Base-by-base conservation (phyloP, 2,888 invertebrate genomes). In the Eristalis pertinax region DNA sequence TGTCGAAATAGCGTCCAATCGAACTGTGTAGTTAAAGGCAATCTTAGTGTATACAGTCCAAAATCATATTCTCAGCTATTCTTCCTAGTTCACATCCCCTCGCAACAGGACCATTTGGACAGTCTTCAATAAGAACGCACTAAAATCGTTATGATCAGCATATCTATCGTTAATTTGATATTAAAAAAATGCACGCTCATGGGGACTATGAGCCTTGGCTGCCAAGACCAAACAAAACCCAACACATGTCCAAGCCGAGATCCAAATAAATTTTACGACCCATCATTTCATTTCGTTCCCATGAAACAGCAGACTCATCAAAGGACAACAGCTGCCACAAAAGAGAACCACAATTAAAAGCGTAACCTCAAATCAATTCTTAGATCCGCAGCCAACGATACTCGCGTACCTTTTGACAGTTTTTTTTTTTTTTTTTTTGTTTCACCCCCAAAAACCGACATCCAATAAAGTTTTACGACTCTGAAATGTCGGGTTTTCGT, bases 401-500 rank as follows among this genome's bases (percentile, higher is more conserved):
- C n/a, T 24, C 26, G 4, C 38, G 15, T 62, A 29, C 32, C 63
- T 64, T 63, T 78, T 78, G 29, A 78, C 19, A 56, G n/a, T n/a
- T n/a, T n/a, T n/a, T 26, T n/a, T n/a, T n/a, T n/a, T 64, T 50
- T 50, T 43, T n/a, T 43, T 5, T 7, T 5, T 0, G 43, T n/a
- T 19, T 50, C 19, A 50, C 50, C 50, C 50, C 19, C 50, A 19
- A 50, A 19, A 5, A 19, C n/a, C 13, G n/a, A n/a, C 56, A 24
- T 32, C 32, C 35, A 50, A 74, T 64, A 50, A 65, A 56, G 62
- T 77, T 77, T 77, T 70, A 77, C 22, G 26, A 24, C 43, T 77
- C 26, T 50, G 68, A 62, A 22, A 69, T 69, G 29, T 50, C 35
- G 35, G 68, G 62, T 63, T 35, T 22, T 50, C 43, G 56, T 64